Evolutionary conservation across 2,113 vertebrate species (phyloP).

Genomic region (Ornithorhynchus anatinus): DNA sequence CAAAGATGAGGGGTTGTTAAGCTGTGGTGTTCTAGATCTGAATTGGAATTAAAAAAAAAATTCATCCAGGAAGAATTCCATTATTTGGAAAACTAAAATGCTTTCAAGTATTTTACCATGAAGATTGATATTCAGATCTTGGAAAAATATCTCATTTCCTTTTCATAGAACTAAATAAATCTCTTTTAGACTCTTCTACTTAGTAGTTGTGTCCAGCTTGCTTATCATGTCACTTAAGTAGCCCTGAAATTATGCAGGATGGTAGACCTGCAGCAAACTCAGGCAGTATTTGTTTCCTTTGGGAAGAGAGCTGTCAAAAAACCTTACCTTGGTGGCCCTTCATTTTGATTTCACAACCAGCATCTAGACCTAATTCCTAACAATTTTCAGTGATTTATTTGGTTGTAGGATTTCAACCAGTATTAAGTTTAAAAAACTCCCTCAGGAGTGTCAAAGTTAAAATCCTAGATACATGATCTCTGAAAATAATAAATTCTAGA

Average conservation of each 20-base stretch:
- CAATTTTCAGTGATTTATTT: too few species aligned
- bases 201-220: conserved; percentile 27
- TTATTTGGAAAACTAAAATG: too few species aligned
- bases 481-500: too few species aligned
- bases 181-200: conserved; percentile 15
- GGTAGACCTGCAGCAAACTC: conserved; percentile 14
- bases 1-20: too few species aligned
- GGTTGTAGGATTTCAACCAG: too few species aligned
- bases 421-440: too few species aligned
- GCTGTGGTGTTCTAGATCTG: too few species aligned
- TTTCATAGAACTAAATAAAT: conserved; percentile 51
- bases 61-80: too few species aligned
- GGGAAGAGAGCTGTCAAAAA: neutral
- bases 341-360: neutral
- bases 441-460: too few species aligned
- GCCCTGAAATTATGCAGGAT: conserved; percentile 7
- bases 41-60: too few species aligned
- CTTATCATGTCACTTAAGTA: conserved; percentile 35
- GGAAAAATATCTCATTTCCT: conserved; percentile 21
- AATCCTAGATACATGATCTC: too few species aligned
- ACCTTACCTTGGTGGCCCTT: neutral
- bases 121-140: conserved; percentile 52
- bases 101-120: neutral
- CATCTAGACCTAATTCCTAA: too few species aligned
- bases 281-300: conserved; percentile 16